Conservation (phyloP, 2,797 vertebrate species). For the Gambelia wislizenii region DNA sequence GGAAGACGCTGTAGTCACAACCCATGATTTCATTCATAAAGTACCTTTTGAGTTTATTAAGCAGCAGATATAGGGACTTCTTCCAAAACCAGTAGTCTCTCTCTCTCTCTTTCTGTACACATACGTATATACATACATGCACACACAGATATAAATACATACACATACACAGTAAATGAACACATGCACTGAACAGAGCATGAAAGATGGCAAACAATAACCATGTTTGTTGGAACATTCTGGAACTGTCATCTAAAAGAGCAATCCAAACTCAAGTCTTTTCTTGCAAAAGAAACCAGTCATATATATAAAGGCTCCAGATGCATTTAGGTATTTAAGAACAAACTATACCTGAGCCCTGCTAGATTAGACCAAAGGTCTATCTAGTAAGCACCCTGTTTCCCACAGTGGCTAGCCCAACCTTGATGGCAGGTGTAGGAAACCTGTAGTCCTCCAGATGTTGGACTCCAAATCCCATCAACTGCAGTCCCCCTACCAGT, state of each 20-base stretch:
- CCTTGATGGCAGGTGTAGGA: not conserved
- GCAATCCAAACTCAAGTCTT: too few relatives aligned
- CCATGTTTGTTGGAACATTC: too few relatives aligned
- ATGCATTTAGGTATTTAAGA: not conserved
- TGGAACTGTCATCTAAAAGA: too few relatives aligned
- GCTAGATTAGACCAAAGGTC: not conserved
- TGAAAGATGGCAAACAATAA: not conserved
- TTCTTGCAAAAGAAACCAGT: not conserved
- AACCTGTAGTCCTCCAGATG: not conserved
- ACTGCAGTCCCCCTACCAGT: too few relatives aligned
- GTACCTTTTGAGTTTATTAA: not conserved
- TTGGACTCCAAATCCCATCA: not conserved
- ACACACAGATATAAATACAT: too few relatives aligned
- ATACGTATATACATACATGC: too few relatives aligned
- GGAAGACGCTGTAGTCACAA: not conserved
- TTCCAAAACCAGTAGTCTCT: not conserved
- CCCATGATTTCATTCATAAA: not conserved
- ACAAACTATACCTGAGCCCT: not conserved
- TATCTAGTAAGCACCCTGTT: too few relatives aligned
- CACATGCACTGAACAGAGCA: not conserved
- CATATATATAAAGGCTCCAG: not conserved
- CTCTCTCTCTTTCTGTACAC: too few relatives aligned
- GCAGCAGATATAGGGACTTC: not conserved
- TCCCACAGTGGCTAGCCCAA: not conserved
- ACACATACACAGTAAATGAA: not conserved